These are phyloP conservation scores for Notamacropus eugenii DNA, from an alignment of 2,797 vertebrate species.

Conservation along the genomic window DNA sequence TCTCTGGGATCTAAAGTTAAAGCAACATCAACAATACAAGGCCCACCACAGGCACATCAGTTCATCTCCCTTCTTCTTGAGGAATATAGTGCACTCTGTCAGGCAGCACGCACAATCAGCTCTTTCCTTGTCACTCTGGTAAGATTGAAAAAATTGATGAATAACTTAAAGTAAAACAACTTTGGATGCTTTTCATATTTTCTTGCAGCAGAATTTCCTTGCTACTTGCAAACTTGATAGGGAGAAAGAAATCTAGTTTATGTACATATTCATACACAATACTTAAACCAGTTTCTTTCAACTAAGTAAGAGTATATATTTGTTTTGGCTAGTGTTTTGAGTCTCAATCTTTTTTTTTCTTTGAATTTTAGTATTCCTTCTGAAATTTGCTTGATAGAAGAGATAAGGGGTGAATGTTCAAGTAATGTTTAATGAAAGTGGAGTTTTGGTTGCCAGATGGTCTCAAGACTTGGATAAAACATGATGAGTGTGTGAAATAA, in stretches of 20 bases:
- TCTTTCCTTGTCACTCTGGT: constrained; percentile 98
- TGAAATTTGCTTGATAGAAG: not conserved
- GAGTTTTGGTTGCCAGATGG: not conserved
- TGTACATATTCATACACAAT: not conserved
- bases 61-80: constrained; percentile 97
- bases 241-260: not conserved
- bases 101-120: constrained; percentile 97
- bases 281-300: rapidly evolving
- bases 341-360: not conserved
- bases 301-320: not conserved
- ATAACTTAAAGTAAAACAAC: not conserved
- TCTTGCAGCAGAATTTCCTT: not conserved
- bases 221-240: not conserved
- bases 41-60: constrained; percentile 95
- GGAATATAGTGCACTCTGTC: constrained; percentile 96
- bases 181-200: not conserved
- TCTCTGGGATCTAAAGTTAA: constrained; percentile 90
- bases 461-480: not conserved
- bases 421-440: not conserved
- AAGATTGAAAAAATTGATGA: constrained; percentile 67
- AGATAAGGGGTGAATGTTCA: not conserved
- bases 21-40: constrained; percentile 86
- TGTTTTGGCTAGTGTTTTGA: not conserved
- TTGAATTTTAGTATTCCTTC: not conserved
- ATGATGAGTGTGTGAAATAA: no score